A percentile compares a stretch with the other conserved stretches of the same genome.
These are phyloP conservation scores for Diachasma alloeum DNA, from an alignment of 1,140 invertebrate genomes.

Conservation along the genomic window DNA sequence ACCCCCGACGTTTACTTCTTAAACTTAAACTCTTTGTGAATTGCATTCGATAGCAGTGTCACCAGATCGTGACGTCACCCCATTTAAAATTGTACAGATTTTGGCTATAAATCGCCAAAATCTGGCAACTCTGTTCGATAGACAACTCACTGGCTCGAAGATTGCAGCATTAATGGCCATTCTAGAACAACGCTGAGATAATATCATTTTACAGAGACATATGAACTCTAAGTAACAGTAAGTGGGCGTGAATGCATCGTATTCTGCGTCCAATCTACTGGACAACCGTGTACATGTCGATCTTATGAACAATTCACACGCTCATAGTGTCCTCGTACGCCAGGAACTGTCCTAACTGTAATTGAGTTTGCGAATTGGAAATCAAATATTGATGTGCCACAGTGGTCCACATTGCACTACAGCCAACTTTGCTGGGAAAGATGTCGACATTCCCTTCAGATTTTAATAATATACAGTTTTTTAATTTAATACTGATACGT, in stretches of 20 bases:
- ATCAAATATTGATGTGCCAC: constrained; percentile 35
- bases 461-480: no score
- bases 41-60: no score
- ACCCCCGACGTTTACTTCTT: constrained; percentile 18
- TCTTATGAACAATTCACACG: constrained; percentile 38
- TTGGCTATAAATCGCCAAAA: no score
- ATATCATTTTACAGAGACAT: background rate
- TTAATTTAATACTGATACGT: background rate
- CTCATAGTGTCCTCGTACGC: constrained; percentile 25
- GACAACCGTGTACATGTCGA: constrained; percentile 4
- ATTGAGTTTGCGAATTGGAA: constrained; percentile 38
- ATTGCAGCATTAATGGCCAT: no score
- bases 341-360: constrained; percentile 24
- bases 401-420: background rate
- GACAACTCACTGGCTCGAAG: background rate
- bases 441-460: background rate
- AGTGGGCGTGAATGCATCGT: background rate
- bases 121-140: no score
- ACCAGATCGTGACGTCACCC: no score
- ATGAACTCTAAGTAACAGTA: background rate
- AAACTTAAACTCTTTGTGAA: constrained; percentile 18
- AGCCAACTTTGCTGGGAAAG: background rate
- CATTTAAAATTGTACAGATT: no score
- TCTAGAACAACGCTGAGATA: no score
- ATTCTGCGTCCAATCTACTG: constrained; percentile 13